Conservation (phyloP, 1,140 invertebrate species). For the Ericerus pela region DNA sequence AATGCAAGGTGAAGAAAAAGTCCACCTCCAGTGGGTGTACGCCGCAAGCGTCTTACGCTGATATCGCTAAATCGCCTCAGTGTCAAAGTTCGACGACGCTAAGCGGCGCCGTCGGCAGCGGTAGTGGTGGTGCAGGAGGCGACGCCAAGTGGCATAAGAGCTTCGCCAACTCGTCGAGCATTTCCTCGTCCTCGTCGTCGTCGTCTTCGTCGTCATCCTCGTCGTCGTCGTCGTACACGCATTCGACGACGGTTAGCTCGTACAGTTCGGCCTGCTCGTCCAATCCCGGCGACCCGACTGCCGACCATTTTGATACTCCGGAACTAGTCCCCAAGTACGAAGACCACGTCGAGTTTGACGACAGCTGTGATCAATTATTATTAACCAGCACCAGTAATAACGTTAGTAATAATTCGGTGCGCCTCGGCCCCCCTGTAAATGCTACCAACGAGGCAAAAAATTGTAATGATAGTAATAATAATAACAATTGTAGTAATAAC, state of each 20-base stretch:
- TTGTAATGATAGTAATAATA: not conserved
- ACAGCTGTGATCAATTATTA: not conserved
- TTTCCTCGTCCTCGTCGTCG: not conserved
- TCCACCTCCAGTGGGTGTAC: slow-evolving; percentile 32
- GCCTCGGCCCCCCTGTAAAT: no score
- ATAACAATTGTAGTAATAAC: slow-evolving; percentile 16
- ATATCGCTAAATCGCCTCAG: slow-evolving; percentile 37
- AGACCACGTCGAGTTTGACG: not conserved
- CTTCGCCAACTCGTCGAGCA: slow-evolving; percentile 15
- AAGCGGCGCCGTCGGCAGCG: no score
- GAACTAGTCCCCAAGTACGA: not conserved
- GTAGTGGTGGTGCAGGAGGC: no score
- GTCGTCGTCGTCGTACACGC: not conserved
- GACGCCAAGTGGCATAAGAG: slow-evolving; percentile 1
- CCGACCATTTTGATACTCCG: not conserved
- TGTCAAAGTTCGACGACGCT: not conserved
- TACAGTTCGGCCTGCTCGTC: not conserved
- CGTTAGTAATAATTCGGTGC: not conserved
- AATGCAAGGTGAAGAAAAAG: slow-evolving; percentile 24
- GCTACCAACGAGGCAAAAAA: no score
- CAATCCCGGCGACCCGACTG: not conserved
- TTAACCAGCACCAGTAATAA: not conserved
- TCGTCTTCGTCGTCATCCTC: not conserved
- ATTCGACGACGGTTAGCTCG: not conserved
- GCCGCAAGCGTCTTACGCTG: slow-evolving; percentile 55